Percentiles rank a stretch among this genome's conserved stretches.
These are phyloP conservation scores for Drosophila orena DNA, from an alignment of 1,140 invertebrate genomes.

Conservation along the genomic window DNA sequence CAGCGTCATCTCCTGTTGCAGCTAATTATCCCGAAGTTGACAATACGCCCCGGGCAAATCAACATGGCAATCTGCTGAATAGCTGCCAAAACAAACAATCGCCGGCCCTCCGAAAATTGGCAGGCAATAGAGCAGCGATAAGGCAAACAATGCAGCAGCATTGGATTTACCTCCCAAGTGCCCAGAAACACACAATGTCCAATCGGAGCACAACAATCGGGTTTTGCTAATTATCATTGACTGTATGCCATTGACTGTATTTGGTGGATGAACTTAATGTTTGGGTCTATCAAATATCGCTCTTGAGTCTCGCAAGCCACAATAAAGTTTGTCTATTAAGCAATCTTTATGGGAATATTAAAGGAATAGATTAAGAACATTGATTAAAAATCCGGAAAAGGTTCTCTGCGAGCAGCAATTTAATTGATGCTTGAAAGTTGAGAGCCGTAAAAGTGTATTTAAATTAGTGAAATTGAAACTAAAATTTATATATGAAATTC, in stretches of 20 bases:
- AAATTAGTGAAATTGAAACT: not conserved
- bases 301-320: not conserved
- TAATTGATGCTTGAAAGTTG: too few relatives aligned
- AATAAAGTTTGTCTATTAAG: not conserved
- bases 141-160: conserved; percentile 24
- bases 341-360: too few relatives aligned
- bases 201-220: conserved; percentile 6
- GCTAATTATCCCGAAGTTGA: conserved; percentile 65
- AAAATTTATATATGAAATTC: not conserved
- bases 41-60: conserved; percentile 37
- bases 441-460: not conserved
- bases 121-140: conserved; percentile 42
- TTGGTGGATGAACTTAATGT: not conserved
- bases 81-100: conserved; percentile 35
- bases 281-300: not conserved
- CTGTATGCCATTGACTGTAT: not conserved
- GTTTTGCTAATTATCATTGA: conserved; percentile 33
- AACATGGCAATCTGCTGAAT: conserved; percentile 43
- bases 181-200: not conserved
- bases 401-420: too few relatives aligned
- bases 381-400: too few relatives aligned
- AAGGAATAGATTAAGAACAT: too few relatives aligned
- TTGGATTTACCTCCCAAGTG: conserved; percentile 15
- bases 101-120: conserved; percentile 38
- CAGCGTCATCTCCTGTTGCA: conserved; percentile 41